Evolutionary conservation across 2,113 vertebrate genomes (phyloP), one percentile per base, ranked within the genome.

Genomic region (Chloebia gouldiae): DNA sequence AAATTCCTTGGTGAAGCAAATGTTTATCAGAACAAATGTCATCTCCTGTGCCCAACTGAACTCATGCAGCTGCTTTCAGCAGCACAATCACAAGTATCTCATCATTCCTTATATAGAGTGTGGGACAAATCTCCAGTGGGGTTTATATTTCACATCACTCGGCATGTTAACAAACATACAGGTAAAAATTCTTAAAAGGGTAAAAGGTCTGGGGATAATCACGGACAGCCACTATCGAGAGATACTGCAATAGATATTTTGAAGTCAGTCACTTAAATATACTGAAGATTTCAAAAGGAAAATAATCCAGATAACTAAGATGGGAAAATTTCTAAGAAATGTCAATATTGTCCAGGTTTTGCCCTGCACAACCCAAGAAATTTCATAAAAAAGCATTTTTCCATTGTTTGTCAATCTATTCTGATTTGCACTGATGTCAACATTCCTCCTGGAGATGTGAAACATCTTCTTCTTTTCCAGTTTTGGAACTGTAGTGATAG

Each of bases 161-260:
- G 80, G 12, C 19, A 44, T 44, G 15, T 35, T 86, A 44, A 50
- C 16, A 77, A 84, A 51, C 24, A 53, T 15, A 65, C 23, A 39
- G 5, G 8, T 37, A 65, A 92, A 86, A 35, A 7, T 27, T 50
- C 50, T 39, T 31, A 33, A 35, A 64, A 65, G 13, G 7, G 17
- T 51, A 37, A 75, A 84, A 66, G 10, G 6, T 54, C 65, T 65
- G 18, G 18, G 15, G 47, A 61, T 57, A 66, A 53, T 66, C 21
- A 63, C 1, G 2, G 22, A 20, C 15, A 75, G 24, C 14, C 28
- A 28, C 13, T 66, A 23, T 23, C 0, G 0, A 83, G 13, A 57
- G 12, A 22, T 21, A 57, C 18, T 61, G 44, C 33, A 78, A 71
- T 11, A 65, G 25, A 11, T 51, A 81, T 61, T 91, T 71, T 49